These are phyloP conservation scores for Poeciliopsis retropinna DNA, from an alignment of 2,113 vertebrate species.

Conservation along the genomic window DNA sequence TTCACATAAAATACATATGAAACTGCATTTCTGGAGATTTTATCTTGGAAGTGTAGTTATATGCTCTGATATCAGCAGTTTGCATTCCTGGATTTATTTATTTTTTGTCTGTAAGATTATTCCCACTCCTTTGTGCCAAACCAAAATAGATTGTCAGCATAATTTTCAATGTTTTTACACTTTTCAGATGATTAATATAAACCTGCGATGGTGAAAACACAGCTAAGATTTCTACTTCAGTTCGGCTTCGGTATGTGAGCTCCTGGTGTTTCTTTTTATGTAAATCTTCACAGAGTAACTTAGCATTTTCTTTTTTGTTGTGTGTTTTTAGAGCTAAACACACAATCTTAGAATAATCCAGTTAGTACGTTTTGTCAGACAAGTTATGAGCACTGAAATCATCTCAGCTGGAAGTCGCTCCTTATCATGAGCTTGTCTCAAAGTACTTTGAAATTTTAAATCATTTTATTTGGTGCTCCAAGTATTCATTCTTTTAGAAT, in stretches of 20 bases:
- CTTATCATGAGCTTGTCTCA: background rate
- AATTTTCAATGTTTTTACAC: background rate
- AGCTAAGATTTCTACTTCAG: background rate
- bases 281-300: background rate
- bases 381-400: no score
- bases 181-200: background rate
- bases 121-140: background rate
- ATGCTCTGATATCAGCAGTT: background rate
- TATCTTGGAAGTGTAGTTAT: background rate
- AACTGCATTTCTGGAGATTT: background rate
- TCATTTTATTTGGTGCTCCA: no score
- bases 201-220: background rate
- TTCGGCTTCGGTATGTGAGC: background rate
- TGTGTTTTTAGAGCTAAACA: background rate
- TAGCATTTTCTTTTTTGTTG: background rate
- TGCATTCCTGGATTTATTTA: background rate
- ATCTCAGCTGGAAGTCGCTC: background rate
- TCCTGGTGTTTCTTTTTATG: background rate
- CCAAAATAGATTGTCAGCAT: background rate
- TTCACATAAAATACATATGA: background rate
- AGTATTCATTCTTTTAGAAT: background rate
- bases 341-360: no score
- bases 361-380: no score
- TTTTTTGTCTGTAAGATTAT: background rate
- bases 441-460: background rate